Evolutionary conservation across 2,113 vertebrate species (phyloP), one percentile per base, ranked within the genome.

Genomic region (Lepus americanus): DNA sequence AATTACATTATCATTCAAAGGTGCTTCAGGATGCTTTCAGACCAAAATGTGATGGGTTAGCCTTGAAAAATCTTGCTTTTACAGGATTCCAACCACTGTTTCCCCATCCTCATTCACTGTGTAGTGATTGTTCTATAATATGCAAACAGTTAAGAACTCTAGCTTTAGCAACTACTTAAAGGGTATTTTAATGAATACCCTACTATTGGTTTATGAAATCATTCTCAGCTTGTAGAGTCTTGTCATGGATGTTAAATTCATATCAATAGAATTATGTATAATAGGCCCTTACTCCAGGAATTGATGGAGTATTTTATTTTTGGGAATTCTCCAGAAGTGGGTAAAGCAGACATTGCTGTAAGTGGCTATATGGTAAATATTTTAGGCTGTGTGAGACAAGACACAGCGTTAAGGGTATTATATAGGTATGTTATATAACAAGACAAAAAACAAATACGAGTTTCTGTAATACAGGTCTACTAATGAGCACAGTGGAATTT

Each of bases 31-130:
- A 77, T 88, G 69, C 78, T 90, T 95, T 79, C 70, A 92, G 51
- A 87, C 14, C 33, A 94, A 61, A 17, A 80, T 59, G 10, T 29
- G 3, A 9, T 89, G 55, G 1, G 33, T 78, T 44, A 7, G 44
- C 5, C 55, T 95, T 44, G 44, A 44, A 78, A 93, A 81, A 74
- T 91, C 86, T 90, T 82, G 81, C 69, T 55, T 92, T 92, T 72
- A 53, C n/a, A 88, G 63, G 66, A 76, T 61, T 87, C 67, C 39
- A 80, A 19, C 11, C 80, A 10, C 36, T 94, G 3, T 73, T 20
- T 85, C 67, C 25, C 7, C 53, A 76, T 88, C 76, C 51, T 70
- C 90, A 87, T n/a, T 80, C 23, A 87, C 53, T 74, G 23, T 53
- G 33, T 87, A 79, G 23, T 80, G 70, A 92, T 63, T 51, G 0